Conservation (phyloP, 2,888 invertebrate species). For the Patella ulyssiponensis region DNA sequence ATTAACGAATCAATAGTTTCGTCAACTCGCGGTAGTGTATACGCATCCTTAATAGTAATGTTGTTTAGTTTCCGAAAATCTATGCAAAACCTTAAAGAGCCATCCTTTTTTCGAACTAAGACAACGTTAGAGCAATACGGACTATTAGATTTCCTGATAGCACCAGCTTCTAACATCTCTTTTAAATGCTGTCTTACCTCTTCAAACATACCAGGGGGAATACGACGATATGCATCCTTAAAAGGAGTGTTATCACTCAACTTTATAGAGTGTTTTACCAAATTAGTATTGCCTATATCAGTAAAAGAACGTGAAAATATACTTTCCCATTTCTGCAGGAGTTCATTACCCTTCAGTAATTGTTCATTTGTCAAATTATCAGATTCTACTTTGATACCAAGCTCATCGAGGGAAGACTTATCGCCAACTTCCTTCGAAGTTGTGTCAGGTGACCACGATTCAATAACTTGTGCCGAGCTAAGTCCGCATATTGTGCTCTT, state of each 20-base stretch:
- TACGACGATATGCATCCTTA: too few relatives aligned
- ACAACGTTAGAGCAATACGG: conserved; percentile 40
- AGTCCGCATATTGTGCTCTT: too few relatives aligned
- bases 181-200: conserved; percentile 40
- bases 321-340: neutral
- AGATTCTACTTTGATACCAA: neutral
- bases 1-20: conserved; percentile 35
- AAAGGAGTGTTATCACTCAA: too few relatives aligned
- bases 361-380: neutral
- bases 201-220: conserved; percentile 41
- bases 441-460: too few relatives aligned
- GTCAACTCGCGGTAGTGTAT: conserved; percentile 40
- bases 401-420: too few relatives aligned
- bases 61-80: conserved; percentile 37
- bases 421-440: too few relatives aligned
- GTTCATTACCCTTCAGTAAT: neutral
- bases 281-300: conserved; percentile 29
- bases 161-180: conserved; percentile 35
- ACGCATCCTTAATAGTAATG: conserved; percentile 39
- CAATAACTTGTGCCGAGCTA: too few relatives aligned
- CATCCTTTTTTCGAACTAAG: conserved; percentile 36
- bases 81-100: conserved; percentile 35
- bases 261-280: too few relatives aligned
- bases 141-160: conserved; percentile 36
- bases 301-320: conserved; percentile 26